Conservation (phyloP, 2,888 invertebrate species). For the Cacoxenus indagator region DNA sequence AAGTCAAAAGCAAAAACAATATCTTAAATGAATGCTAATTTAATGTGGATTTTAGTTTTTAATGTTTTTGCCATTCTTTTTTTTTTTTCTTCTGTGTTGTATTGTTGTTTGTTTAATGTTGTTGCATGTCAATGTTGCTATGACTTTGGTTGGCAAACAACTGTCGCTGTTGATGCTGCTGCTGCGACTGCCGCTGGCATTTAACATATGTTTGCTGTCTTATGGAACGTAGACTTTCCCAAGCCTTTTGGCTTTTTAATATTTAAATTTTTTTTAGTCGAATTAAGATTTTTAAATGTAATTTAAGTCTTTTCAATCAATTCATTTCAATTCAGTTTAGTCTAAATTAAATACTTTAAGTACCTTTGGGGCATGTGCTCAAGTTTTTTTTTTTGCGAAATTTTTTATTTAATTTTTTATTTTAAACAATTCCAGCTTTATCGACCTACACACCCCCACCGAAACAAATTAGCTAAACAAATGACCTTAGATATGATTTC, state of each 20-base stretch:
- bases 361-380: too few species aligned
- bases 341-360: too few species aligned
- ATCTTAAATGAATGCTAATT: conserved; percentile 16
- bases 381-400: too few species aligned
- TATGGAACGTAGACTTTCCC: neutral
- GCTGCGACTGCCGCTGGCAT: conserved; percentile 33
- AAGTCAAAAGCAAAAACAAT: neutral
- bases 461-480: conserved; percentile 62
- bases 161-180: conserved; percentile 18
- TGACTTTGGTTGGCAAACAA: neutral
- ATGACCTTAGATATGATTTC: conserved; percentile 67
- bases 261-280: neutral
- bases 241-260: neutral
- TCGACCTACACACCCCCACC: neutral
- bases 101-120: conserved; percentile 3
- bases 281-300: too few species aligned
- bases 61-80: neutral
- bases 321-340: too few species aligned
- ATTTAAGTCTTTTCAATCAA: too few species aligned
- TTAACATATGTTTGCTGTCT: conserved; percentile 47
- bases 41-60: neutral
- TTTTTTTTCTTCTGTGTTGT: neutral
- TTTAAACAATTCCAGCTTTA: too few species aligned
- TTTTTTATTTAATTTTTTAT: too few species aligned
- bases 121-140: neutral